Evolutionary conservation across 1,140 invertebrate genomes (phyloP).

Genomic region (Temnothorax nylanderi): DNA sequence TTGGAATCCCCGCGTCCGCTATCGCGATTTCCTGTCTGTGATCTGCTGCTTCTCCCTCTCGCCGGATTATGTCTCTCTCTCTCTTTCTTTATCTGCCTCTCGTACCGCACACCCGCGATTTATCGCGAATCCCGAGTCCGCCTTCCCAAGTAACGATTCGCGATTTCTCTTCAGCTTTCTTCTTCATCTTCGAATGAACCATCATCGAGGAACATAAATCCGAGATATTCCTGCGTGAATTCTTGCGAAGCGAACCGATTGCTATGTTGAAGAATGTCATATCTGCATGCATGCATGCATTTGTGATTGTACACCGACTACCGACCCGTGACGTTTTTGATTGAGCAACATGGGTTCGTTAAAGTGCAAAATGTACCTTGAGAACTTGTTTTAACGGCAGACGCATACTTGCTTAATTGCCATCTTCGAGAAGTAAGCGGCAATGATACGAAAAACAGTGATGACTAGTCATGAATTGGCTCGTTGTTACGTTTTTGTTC

Average conservation of each 20-base stretch:
- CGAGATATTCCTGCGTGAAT: neutral
- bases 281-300: neutral
- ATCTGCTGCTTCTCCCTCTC: conserved; percentile 59
- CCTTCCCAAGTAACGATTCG: neutral
- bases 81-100: neutral
- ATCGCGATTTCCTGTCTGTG: conserved; percentile 78
- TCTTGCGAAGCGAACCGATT: neutral
- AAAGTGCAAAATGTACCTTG: neutral
- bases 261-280: neutral
- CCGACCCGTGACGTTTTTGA: neutral
- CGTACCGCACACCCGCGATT: neutral
- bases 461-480: conserved; percentile 46
- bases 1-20: conserved; percentile 64
- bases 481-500: conserved; percentile 54
- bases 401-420: conserved; percentile 40
- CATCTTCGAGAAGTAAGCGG: neutral
- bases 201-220: neutral
- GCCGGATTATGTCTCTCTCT: conserved; percentile 11
- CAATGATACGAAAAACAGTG: conserved; percentile 31
- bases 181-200: neutral
- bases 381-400: neutral
- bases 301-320: neutral
- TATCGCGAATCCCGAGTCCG: conserved; percentile 7
- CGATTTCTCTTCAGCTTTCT: conserved; percentile 12
- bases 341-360: neutral